phyloP scores from a whole-genome alignment of 2,888 invertebrate species.

The Ochropacha duplaris region DNA sequence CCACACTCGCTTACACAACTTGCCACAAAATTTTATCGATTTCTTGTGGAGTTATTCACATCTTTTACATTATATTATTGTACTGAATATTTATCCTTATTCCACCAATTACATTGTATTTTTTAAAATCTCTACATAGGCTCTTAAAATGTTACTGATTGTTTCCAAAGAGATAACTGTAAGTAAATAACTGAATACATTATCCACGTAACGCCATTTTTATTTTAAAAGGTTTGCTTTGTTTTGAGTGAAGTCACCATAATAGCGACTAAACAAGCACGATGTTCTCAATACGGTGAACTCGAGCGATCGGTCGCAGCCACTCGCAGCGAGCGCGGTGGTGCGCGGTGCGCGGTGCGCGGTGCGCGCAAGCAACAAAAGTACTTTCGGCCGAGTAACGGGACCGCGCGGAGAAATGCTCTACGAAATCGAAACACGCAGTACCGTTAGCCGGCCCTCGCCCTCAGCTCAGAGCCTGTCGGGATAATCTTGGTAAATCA shows the following conservation, averaged over 20 bases:
- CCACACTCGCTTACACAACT: conserved; percentile 78
- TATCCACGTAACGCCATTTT: conserved; percentile 32
- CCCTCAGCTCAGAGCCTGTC: conserved; percentile 60
- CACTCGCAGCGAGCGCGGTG: conserved; percentile 7
- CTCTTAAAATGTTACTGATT: conserved; percentile 29
- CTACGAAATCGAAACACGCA: conserved; percentile 83
- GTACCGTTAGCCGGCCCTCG: conserved; percentile 79
- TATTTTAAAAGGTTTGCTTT: conserved; percentile 63
- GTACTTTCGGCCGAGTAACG: conserved; percentile 82
- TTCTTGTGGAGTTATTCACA: conserved; percentile 31
- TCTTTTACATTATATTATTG: conserved; percentile 23
- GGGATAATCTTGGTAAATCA: conserved; percentile 75
- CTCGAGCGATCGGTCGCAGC: conserved; percentile 65
- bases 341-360: conserved; percentile 48
- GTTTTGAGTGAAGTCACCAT: conserved; percentile 57
- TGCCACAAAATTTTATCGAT: conserved; percentile 56
- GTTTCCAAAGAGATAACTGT: conserved; percentile 36
- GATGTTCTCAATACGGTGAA: conserved; percentile 73
- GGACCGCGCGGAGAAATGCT: conserved; percentile 80
- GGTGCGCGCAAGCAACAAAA: conserved; percentile 67
- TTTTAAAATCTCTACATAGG: conserved; percentile 12
- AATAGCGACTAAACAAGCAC: conserved; percentile 55
- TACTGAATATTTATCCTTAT: conserved; percentile 15
- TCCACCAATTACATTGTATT: conserved; percentile 13
- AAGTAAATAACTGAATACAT: conserved; percentile 38